Evolutionary conservation across 2,113 vertebrate genomes (phyloP), one percentile per base, ranked within the genome.

Genomic region (Himantopus leucocephalus): DNA sequence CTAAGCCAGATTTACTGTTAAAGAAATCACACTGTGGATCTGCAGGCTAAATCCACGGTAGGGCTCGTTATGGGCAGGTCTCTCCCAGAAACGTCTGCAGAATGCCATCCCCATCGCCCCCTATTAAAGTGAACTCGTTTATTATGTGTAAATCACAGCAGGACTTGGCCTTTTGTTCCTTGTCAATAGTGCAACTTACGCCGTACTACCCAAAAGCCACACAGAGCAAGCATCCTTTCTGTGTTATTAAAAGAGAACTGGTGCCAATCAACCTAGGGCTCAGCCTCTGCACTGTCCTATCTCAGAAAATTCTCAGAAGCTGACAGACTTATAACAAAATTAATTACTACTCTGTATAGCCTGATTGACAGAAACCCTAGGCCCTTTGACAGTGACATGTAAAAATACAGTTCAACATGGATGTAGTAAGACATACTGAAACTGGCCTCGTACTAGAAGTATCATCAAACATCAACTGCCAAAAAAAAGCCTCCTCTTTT

Each of bases 261-360:
- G 26, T 82, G 86, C 77, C 84, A 81, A 20, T 85, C 92, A 95
- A 8, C 47, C 19, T 26, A 2, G 39, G 39, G 39, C 39, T 39
- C 39, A 39, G 39, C 39, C 39, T 39, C 39, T 39, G 39, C 10
- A 39, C 39, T 39, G 39, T 39, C 39, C 47, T 22, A 53, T 27
- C 62, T 78, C 55, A 37, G 73, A 56, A 68, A 41, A 45, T 70
- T 45, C 91, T 76, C 77, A 89, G 58, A 50, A 1, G 1, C 29
- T 87, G 80, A 85, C 74, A 88, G 14, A 58, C 76, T 67, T 58
- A 26, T 6, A 91, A 47, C 86, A 95, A 90, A 96, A 95, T 91
- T 94, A 95, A 95, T 97, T 95, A 95, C 81, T 94, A 12, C 41
- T 79, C 70, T 52, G 3, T 73, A 34, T 56, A 88, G 91, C 55